Conservation (phyloP, 2,113 vertebrate genomes). For the Menidia beryllina region DNA sequence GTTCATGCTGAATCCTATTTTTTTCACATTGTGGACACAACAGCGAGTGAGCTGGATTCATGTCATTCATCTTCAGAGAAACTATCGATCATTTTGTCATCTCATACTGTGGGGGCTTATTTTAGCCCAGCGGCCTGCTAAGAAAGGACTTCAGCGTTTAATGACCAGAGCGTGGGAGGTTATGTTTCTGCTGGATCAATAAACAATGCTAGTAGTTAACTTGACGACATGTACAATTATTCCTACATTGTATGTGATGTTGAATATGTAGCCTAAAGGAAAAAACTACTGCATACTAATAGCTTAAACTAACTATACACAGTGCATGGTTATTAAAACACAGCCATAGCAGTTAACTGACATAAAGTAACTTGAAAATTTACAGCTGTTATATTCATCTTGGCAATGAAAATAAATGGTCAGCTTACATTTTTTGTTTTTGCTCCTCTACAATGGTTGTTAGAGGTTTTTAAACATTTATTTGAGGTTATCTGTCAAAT, state of each 20-base stretch:
- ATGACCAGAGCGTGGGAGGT: slow-evolving; percentile 32
- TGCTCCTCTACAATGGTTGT: slow-evolving; percentile 44
- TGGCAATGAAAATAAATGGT: slow-evolving; percentile 10
- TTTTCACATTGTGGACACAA: slow-evolving; percentile 41
- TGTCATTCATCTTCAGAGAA: slow-evolving; percentile 53
- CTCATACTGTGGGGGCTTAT: slow-evolving; percentile 24
- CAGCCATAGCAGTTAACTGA: slow-evolving; percentile 34
- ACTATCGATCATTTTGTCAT: slow-evolving; percentile 56
- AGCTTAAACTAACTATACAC: slow-evolving; percentile 37
- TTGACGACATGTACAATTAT: slow-evolving; percentile 51
- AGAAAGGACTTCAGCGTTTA: slow-evolving; percentile 41
- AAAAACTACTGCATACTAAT: slow-evolving; percentile 32
- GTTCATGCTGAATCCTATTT: slow-evolving; percentile 38
- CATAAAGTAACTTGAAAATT: slow-evolving; percentile 28
- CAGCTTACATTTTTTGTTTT: slow-evolving; percentile 22
- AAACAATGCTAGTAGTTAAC: slow-evolving; percentile 45
- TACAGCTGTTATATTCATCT: slow-evolving; percentile 29
- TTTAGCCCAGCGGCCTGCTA: slow-evolving; percentile 42
- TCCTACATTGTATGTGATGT: slow-evolving; percentile 56
- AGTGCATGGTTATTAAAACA: slow-evolving; percentile 69
- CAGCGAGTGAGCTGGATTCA: slow-evolving; percentile 31
- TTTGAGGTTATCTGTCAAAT: slow-evolving; percentile 11
- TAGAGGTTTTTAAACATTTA: slow-evolving; percentile 6
- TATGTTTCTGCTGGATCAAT: slow-evolving; percentile 55
- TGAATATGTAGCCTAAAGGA: slow-evolving; percentile 52